phyloP scores from a whole-genome alignment of 2,888 invertebrate species.

The Drosophila buzzatii region DNA sequence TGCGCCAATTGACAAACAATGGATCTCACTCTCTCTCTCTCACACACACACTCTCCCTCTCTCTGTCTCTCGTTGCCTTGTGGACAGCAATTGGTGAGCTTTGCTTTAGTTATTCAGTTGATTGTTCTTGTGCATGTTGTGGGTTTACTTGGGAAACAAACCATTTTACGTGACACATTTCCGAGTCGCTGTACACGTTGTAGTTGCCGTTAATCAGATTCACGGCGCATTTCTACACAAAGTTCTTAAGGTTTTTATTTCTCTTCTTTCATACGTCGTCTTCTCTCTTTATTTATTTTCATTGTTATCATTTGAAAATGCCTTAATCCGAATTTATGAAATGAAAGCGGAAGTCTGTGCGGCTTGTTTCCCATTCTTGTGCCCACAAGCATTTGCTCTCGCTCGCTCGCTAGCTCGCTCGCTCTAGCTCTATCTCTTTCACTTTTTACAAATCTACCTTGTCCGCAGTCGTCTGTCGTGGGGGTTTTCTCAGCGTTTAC shows the following conservation, averaged over 20 bases:
- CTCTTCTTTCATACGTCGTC: neutral
- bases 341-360: constrained; percentile 78
- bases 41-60: neutral
- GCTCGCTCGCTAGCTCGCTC: constrained; percentile 5
- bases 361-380: constrained; percentile 73
- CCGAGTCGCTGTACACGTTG: constrained; percentile 35
- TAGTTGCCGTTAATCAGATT: constrained; percentile 77
- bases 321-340: constrained; percentile 81
- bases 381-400: constrained; percentile 25
- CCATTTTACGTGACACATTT: constrained; percentile 77
- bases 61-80: neutral
- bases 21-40: constrained; percentile 4
- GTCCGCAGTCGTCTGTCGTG: neutral
- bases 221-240: constrained; percentile 72
- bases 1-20: constrained; percentile 45
- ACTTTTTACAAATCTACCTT: neutral
- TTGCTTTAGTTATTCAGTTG: constrained; percentile 30
- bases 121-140: constrained; percentile 65
- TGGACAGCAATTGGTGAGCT: constrained; percentile 59
- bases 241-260: constrained; percentile 30
- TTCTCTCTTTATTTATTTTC: constrained; percentile 54
- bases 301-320: constrained; percentile 80
- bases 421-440: constrained; percentile 14
- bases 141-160: constrained; percentile 63
- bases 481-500: constrained; percentile 22